Conservation (phyloP, 2,113 vertebrate species). For the Entelurus aequoreus region DNA sequence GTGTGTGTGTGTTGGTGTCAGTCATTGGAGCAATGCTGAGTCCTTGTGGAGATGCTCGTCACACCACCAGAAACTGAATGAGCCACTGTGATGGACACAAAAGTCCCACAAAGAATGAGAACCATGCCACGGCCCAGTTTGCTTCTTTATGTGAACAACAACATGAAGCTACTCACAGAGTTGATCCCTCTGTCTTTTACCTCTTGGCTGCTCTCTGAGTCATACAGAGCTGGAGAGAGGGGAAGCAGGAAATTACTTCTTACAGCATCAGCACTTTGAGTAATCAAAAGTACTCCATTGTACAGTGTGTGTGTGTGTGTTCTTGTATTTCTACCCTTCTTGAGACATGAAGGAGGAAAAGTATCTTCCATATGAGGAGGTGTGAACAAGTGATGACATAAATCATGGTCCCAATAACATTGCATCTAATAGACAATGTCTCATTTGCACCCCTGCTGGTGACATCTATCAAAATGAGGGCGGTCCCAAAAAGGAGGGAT, state of each 20-base stretch:
- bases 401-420: too few species aligned
- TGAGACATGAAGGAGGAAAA: too few species aligned
- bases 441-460: too few species aligned
- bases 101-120: conserved; percentile 6
- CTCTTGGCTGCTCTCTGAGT: conserved; percentile 64
- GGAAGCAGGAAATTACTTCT: conserved; percentile 16
- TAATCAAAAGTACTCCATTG: neutral
- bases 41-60: conserved; percentile 27
- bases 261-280: neutral
- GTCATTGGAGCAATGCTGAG: neutral
- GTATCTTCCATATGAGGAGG: too few species aligned
- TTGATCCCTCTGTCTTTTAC: conserved; percentile 72
- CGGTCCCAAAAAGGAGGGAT: too few species aligned
- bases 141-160: neutral
- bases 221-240: conserved; percentile 63
- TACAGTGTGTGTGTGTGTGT: too few species aligned
- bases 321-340: too few species aligned
- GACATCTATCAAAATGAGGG: too few species aligned
- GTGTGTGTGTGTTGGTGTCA: neutral
- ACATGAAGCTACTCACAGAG: conserved; percentile 55
- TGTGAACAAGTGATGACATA: too few species aligned
- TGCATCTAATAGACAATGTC: too few species aligned
- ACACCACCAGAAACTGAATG: conserved; percentile 64
- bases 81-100: conserved; percentile 63
- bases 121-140: neutral